A percentile compares a stretch with the other conserved stretches of the same genome.
Conservation (phyloP, 2,888 invertebrate genomes). For the Dryococelus australis region DNA sequence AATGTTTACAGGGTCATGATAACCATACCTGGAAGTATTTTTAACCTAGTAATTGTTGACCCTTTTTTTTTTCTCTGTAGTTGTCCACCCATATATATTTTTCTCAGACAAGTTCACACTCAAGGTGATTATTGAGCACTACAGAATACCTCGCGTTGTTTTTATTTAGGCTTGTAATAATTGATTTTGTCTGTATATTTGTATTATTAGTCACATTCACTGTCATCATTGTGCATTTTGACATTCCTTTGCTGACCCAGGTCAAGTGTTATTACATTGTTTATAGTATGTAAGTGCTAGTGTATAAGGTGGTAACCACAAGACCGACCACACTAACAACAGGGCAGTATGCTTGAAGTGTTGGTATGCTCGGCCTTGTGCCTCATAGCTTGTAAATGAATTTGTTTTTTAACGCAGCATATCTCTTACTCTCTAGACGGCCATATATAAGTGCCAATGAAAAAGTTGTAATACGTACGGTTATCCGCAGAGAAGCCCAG, state of each 20-base stretch:
- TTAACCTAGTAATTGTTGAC: slow-evolving; percentile 28
- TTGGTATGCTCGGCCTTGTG: slow-evolving; percentile 34
- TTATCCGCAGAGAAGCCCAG: slow-evolving; percentile 42
- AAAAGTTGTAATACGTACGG: slow-evolving; percentile 47
- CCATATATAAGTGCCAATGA: slow-evolving; percentile 49
- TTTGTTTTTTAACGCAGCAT: slow-evolving; percentile 45
- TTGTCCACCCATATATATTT: slow-evolving; percentile 17
- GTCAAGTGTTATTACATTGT: slow-evolving; percentile 8
- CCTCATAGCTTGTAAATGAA: slow-evolving; percentile 41
- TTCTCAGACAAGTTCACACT: slow-evolving; percentile 38
- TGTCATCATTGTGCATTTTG: slow-evolving; percentile 47
- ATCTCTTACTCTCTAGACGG: slow-evolving; percentile 49
- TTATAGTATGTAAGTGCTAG: slow-evolving; percentile 33
- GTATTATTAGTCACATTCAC: slow-evolving; percentile 33
- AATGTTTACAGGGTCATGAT: slow-evolving; percentile 33
- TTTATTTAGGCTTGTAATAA: slow-evolving; percentile 41
- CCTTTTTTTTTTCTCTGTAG: slow-evolving; percentile 36
- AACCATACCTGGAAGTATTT: slow-evolving; percentile 36
- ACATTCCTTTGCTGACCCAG: slow-evolving; percentile 53
- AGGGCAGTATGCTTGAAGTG: not conserved
- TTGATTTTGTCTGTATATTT: slow-evolving; percentile 38
- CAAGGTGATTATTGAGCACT: slow-evolving; percentile 39
- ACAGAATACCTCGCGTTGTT: slow-evolving; percentile 35
- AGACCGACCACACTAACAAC: slow-evolving; percentile 33
- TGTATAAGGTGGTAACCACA: slow-evolving; percentile 31